Conservation (phyloP, 2,888 invertebrate genomes). For the Andrena praecox region DNA sequence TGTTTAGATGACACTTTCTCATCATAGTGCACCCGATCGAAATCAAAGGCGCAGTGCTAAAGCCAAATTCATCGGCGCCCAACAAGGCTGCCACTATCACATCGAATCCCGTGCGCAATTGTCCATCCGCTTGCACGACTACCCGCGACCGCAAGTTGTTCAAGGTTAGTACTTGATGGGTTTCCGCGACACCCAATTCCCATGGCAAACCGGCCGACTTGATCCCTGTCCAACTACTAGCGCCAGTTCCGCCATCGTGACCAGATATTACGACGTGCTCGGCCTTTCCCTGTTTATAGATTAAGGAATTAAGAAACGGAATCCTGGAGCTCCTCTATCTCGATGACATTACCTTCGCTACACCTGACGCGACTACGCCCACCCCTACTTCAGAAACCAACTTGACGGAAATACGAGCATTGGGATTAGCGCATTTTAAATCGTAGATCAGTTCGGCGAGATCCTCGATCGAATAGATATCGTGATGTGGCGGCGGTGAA, state of each 20-base stretch:
- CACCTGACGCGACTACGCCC: slow-evolving; percentile 99
- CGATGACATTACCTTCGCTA: slow-evolving; percentile 92
- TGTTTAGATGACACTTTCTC: slow-evolving; percentile 99
- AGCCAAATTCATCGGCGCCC: slow-evolving; percentile 99
- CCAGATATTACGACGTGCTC: slow-evolving; percentile 99
- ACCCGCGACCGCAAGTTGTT: slow-evolving; percentile 97
- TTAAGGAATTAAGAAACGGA: not conserved
- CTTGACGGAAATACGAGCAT: slow-evolving; percentile 98
- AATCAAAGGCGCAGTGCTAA: slow-evolving; percentile 99
- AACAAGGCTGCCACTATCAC: slow-evolving; percentile 97
- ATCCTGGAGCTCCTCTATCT: too few relatives aligned
- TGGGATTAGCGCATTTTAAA: slow-evolving; percentile 98
- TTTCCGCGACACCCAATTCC: slow-evolving; percentile 99
- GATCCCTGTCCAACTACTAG: slow-evolving; percentile 99
- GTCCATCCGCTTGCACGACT: slow-evolving; percentile 98
- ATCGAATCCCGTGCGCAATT: slow-evolving; percentile 97
- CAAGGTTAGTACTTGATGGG: slow-evolving; percentile 97
- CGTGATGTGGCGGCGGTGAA: slow-evolving; percentile 99
- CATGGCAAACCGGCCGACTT: slow-evolving; percentile 99
- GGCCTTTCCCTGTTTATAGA: slow-evolving; percentile 92
- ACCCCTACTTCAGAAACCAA: slow-evolving; percentile 99
- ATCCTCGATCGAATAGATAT: slow-evolving; percentile 99
- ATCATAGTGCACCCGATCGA: slow-evolving; percentile 99
- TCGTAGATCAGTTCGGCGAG: slow-evolving; percentile 99
- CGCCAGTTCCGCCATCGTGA: slow-evolving; percentile 99